phyloP scores from a whole-genome alignment of 2,888 invertebrate species.

The Agrotis clavis region DNA sequence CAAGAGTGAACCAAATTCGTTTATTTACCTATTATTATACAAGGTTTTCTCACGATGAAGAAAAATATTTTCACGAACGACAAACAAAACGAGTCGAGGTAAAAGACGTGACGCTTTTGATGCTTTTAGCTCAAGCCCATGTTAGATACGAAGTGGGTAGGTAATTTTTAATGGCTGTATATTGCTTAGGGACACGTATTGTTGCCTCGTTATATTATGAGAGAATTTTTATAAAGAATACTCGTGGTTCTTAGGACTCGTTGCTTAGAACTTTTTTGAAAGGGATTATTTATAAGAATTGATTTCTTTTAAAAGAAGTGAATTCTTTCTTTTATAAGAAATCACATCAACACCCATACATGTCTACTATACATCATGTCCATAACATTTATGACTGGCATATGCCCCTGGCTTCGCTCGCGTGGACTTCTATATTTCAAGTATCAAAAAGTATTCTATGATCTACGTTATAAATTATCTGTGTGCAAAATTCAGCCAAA shows the following conservation, averaged over 20 bases:
- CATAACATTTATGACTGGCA: too few relatives aligned
- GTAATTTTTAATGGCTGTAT: conserved; percentile 57
- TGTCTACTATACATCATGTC: too few relatives aligned
- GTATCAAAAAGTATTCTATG: too few relatives aligned
- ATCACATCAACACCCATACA: too few relatives aligned
- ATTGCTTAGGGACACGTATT: conserved; percentile 38
- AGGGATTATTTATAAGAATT: neutral
- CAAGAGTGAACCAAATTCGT: conserved; percentile 36
- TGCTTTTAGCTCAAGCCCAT: conserved; percentile 50
- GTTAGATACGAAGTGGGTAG: conserved; percentile 40
- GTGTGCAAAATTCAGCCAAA: too few relatives aligned
- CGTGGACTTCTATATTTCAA: too few relatives aligned
- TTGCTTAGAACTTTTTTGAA: neutral
- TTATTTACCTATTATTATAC: conserved; percentile 20
- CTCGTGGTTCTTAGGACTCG: too few relatives aligned
- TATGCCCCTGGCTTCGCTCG: too few relatives aligned
- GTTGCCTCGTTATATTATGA: conserved; percentile 17
- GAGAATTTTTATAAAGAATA: neutral
- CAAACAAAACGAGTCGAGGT: conserved; percentile 41
- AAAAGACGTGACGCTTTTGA: conserved; percentile 53
- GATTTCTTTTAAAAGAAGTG: too few relatives aligned
- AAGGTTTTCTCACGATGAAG: conserved; percentile 30
- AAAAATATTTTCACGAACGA: conserved; percentile 46
- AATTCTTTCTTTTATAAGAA: too few relatives aligned
- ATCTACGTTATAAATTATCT: too few relatives aligned